Evolutionary conservation across 2,797 vertebrate species (phyloP).

Genomic region (Eulemur rubriventer): DNA sequence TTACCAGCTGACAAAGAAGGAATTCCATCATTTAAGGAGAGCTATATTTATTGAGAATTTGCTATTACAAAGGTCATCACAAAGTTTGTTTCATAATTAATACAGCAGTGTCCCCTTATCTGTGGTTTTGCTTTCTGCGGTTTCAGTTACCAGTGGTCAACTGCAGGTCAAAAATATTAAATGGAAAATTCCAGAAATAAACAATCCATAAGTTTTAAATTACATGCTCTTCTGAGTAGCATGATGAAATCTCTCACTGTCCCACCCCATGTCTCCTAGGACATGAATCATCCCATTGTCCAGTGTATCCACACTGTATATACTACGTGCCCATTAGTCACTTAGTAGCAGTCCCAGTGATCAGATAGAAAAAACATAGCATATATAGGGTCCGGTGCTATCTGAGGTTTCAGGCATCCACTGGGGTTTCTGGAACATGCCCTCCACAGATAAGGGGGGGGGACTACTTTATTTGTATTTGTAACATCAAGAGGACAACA

Average conservation of each 20-base stretch:
- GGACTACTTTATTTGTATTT: neutral
- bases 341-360: neutral
- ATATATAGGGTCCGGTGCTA: neutral
- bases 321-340: too few species aligned
- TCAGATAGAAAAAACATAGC: neutral
- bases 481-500: neutral
- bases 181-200: neutral
- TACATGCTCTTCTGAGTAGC: neutral
- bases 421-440: neutral
- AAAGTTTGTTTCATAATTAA: constrained; percentile 6
- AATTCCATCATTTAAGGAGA: neutral
- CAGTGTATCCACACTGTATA: neutral
- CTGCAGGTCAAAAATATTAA: neutral
- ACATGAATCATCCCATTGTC: neutral
- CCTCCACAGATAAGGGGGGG: neutral
- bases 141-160: neutral
- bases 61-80: neutral
- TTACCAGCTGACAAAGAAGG: neutral
- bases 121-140: neutral
- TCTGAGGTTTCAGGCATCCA: neutral
- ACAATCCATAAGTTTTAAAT: neutral
- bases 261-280: neutral
- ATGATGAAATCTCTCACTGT: neutral
- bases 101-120: too few species aligned
- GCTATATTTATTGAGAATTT: neutral